Conservation (phyloP, 2,113 vertebrate species). For the Leiothrix lutea region DNA sequence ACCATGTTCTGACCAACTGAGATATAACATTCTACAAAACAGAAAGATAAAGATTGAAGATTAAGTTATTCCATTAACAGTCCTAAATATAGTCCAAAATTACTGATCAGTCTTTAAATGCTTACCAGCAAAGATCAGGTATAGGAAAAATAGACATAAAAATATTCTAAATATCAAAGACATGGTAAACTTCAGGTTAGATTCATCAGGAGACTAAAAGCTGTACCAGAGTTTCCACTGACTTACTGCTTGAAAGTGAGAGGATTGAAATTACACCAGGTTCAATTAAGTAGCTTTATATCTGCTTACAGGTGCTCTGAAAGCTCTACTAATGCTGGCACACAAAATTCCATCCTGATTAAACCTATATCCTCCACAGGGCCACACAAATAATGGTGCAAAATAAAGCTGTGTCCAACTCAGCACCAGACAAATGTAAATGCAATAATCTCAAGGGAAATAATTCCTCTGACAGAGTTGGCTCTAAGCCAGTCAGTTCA, state of each 20-base stretch:
- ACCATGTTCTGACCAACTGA: background rate
- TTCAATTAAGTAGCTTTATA: constrained; percentile 39
- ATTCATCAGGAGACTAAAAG: background rate
- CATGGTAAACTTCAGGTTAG: background rate
- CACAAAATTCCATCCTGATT: background rate
- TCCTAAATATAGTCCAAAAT: background rate
- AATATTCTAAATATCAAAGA: background rate
- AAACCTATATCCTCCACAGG: background rate
- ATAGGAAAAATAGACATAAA: background rate
- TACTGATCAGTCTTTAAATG: background rate
- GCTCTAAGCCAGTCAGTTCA: background rate
- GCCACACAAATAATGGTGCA: background rate
- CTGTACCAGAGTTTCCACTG: background rate
- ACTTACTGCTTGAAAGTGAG: background rate
- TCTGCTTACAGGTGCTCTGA: constrained; percentile 1
- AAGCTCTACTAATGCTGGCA: constrained; percentile 26
- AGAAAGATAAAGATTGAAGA: background rate
- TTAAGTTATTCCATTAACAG: background rate
- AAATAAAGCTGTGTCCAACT: background rate
- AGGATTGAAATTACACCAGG: background rate
- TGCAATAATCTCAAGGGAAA: background rate
- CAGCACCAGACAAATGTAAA: background rate
- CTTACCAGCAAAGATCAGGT: background rate
- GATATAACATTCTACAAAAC: background rate
- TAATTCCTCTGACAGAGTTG: background rate